A percentile compares a stretch with the other conserved stretches of the same genome.
phyloP scores from a whole-genome alignment of 2,888 invertebrate species.

The Chloroclystis v-ata region DNA sequence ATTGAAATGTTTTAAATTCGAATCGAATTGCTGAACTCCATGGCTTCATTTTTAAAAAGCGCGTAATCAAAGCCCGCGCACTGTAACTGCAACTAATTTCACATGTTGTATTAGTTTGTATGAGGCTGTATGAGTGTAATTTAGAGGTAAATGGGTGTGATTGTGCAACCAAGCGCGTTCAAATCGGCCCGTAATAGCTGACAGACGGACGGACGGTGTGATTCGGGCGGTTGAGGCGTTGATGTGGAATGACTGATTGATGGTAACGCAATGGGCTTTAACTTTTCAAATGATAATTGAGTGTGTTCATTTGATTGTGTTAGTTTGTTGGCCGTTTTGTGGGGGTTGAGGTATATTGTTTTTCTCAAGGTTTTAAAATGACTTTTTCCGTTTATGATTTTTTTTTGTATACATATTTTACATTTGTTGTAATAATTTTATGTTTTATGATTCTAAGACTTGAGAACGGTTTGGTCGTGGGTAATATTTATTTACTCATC shows the following conservation, averaged over 20 bases:
- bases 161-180: slow-evolving; percentile 41
- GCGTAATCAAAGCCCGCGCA: neutral
- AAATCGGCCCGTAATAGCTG: slow-evolving; percentile 30
- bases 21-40: too few relatives aligned
- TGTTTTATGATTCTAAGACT: too few relatives aligned
- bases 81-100: slow-evolving; percentile 16
- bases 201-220: slow-evolving; percentile 5
- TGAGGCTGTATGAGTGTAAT: slow-evolving; percentile 35
- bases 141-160: slow-evolving; percentile 40
- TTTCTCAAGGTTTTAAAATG: too few relatives aligned
- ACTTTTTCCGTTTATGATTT: too few relatives aligned
- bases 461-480: too few relatives aligned
- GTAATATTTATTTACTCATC: too few relatives aligned
- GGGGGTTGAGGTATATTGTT: too few relatives aligned
- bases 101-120: slow-evolving; percentile 17
- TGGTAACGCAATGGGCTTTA: neutral
- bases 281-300: neutral
- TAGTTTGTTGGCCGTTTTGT: too few relatives aligned
- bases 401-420: too few relatives aligned
- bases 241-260: slow-evolving; percentile 7
- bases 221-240: slow-evolving; percentile 15
- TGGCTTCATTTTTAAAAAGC: neutral
- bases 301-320: too few relatives aligned
- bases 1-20: too few relatives aligned
- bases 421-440: too few relatives aligned